These are phyloP conservation scores for Decapterus maruadsi DNA, from an alignment of 2,797 vertebrate genomes.

Conservation along the genomic window DNA sequence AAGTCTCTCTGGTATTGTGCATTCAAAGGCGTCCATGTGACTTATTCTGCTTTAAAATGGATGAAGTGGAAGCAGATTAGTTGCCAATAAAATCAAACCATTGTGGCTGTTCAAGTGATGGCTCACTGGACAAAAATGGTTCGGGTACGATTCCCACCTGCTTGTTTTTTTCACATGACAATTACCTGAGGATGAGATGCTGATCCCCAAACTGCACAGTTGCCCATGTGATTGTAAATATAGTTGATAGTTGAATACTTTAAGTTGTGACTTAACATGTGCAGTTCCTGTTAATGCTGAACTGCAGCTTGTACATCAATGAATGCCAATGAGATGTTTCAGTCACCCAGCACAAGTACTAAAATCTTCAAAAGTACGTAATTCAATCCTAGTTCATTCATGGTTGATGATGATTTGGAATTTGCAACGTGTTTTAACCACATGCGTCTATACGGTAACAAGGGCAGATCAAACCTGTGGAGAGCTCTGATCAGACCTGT, in stretches of 20 bases:
- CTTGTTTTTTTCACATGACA: background rate
- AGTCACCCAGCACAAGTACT: too few relatives aligned
- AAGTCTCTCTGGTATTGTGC: constrained; percentile 41
- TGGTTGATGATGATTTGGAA: background rate
- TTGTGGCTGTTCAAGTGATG: background rate
- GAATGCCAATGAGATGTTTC: too few relatives aligned
- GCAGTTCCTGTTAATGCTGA: too few relatives aligned
- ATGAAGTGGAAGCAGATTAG: constrained; percentile 18
- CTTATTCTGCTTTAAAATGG: constrained; percentile 21
- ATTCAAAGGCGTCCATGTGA: constrained; percentile 24
- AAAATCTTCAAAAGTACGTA: too few relatives aligned
- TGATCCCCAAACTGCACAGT: too few relatives aligned
- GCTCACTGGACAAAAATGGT: constrained; percentile 12
- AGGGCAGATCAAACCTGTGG: too few relatives aligned
- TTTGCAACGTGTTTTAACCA: background rate
- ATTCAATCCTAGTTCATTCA: background rate
- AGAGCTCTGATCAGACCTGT: background rate
- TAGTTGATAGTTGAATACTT: too few relatives aligned
- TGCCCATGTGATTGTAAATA: too few relatives aligned
- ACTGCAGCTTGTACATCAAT: too few relatives aligned
- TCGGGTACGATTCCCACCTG: constrained; percentile 11
- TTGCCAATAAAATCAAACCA: constrained; percentile 1
- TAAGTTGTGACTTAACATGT: too few relatives aligned
- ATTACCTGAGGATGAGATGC: too few relatives aligned
- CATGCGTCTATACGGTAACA: background rate